These are phyloP conservation scores for Oreochromis grahami DNA, from an alignment of 2,797 vertebrate species.

Conservation along the genomic window DNA sequence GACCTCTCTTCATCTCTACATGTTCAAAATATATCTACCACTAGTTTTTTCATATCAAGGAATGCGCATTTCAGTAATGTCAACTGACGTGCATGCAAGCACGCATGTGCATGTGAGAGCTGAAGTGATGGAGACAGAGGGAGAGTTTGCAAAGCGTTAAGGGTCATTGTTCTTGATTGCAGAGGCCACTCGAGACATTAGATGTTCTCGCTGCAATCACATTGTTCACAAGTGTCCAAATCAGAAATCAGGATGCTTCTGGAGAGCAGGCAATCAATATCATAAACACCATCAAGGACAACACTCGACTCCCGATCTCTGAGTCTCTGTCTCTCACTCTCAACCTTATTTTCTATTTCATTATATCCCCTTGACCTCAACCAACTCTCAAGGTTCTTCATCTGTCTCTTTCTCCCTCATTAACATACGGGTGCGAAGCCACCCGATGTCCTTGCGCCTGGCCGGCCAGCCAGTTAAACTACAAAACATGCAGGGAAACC, in stretches of 20 bases:
- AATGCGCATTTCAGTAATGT: neutral
- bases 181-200: slow-evolving; percentile 65
- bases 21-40: neutral
- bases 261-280: slow-evolving; percentile 60
- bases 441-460: neutral
- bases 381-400: neutral
- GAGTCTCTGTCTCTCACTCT: slow-evolving; percentile 1
- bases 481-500: neutral
- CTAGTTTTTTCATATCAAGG: neutral
- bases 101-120: neutral
- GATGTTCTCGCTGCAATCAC: slow-evolving; percentile 69
- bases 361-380: slow-evolving; percentile 39
- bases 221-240: slow-evolving; percentile 59
- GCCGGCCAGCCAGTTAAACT: neutral
- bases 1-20: neutral
- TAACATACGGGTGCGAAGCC: slow-evolving; percentile 10
- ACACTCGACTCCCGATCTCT: neutral
- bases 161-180: slow-evolving; percentile 72
- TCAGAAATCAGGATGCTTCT: slow-evolving; percentile 58
- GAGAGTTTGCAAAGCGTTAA: slow-evolving; percentile 16
- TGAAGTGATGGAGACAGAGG: neutral
- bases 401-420: slow-evolving; percentile 1
- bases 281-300: slow-evolving; percentile 59
- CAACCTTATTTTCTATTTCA: slow-evolving; percentile 39
- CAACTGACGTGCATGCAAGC: neutral